Conservation (phyloP, 2,113 vertebrate species). For the Mirza zaza region DNA sequence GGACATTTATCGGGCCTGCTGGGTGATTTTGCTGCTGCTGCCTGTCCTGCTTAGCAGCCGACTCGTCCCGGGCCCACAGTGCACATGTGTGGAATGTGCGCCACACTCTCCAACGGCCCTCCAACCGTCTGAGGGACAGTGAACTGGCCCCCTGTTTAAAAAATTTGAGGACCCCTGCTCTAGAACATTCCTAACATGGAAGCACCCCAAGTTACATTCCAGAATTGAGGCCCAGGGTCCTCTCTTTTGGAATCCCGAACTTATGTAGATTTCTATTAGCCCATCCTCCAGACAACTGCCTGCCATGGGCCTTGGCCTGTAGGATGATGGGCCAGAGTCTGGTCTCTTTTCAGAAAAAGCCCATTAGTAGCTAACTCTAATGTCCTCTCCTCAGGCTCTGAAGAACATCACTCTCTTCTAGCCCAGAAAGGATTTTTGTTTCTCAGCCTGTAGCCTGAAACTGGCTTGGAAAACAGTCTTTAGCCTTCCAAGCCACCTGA, state of each 20-base stretch:
- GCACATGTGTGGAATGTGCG: too few relatives aligned
- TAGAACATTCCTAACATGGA: neutral
- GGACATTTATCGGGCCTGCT: too few relatives aligned
- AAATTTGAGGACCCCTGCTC: too few relatives aligned
- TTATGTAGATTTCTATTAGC: neutral
- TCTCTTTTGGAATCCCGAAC: neutral
- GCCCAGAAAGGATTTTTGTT: neutral
- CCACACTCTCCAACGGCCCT: too few relatives aligned
- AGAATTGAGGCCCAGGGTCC: neutral
- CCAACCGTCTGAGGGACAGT: too few relatives aligned
- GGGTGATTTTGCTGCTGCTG: too few relatives aligned
- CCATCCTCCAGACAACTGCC: neutral
- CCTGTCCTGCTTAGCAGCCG: too few relatives aligned
- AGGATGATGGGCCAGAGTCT: neutral
- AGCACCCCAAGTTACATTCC: accelerated
- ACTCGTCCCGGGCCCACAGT: too few relatives aligned
- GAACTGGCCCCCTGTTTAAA: too few relatives aligned
- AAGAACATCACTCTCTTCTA: neutral
- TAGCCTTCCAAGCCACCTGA: neutral
- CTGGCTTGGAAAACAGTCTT: neutral
- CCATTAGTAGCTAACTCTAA: neutral
- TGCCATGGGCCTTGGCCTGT: neutral
- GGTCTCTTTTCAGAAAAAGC: neutral
- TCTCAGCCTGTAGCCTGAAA: neutral
- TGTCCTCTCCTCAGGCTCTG: too few relatives aligned